Evolutionary conservation across 2,888 invertebrate species (phyloP).

Genomic region (Cyclophora albipunctata): DNA sequence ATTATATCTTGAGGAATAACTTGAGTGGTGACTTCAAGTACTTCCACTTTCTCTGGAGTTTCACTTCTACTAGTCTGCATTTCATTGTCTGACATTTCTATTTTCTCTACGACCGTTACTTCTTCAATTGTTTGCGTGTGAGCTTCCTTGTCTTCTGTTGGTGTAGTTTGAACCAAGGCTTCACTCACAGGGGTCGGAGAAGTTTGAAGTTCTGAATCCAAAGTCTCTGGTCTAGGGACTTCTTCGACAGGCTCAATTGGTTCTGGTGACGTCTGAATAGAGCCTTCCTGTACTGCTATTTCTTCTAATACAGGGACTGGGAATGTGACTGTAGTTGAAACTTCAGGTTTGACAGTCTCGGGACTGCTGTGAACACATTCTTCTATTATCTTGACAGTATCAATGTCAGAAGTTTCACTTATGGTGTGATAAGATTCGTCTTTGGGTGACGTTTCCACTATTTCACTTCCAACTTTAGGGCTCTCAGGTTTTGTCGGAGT

Average conservation of each 20-base stretch:
- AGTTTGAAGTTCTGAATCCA: conserved; percentile 68
- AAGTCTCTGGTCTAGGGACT: conserved; percentile 39
- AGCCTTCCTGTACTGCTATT: conserved; percentile 72
- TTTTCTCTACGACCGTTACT: conserved; percentile 48
- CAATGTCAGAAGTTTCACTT: conserved; percentile 74
- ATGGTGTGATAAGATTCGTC: conserved; percentile 77
- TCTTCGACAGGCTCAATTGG: conserved; percentile 49
- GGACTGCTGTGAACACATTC: conserved; percentile 76
- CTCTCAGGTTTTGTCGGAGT: conserved; percentile 45
- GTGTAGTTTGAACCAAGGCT: conserved; percentile 78
- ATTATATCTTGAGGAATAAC: conserved; percentile 59
- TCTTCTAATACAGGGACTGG: conserved; percentile 77
- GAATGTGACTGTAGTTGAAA: conserved; percentile 71
- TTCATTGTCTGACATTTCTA: conserved; percentile 53
- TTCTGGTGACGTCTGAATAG: conserved; percentile 77
- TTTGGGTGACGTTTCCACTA: conserved; percentile 67
- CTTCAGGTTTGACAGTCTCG: conserved; percentile 53
- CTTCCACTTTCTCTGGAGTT: conserved; percentile 47
- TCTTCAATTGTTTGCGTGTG: conserved; percentile 59
- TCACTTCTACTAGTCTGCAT: conserved; percentile 58
- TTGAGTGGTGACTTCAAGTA: conserved; percentile 73
- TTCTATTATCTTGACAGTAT: conserved; percentile 79
- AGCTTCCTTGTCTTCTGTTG: conserved; percentile 56
- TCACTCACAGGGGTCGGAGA: conserved; percentile 68
- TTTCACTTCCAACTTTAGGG: conserved; percentile 65